phyloP scores from a whole-genome alignment of 2,113 vertebrate species.

The Lophius piscatorius region DNA sequence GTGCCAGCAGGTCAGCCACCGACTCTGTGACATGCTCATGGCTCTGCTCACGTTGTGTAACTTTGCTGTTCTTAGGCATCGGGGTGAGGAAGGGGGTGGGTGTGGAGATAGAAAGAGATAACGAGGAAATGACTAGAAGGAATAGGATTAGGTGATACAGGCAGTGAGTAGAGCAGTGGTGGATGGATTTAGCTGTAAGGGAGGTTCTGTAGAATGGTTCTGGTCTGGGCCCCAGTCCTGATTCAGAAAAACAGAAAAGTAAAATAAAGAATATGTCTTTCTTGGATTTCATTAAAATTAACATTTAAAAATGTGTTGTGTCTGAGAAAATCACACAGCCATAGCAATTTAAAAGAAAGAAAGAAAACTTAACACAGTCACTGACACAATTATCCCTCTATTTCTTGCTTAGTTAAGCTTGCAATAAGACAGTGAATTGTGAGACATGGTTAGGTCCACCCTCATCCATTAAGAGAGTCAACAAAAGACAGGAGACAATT shows the following conservation, averaged over 20 bases:
- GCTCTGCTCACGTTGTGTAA: conserved; percentile 93
- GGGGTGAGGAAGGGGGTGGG: conserved; percentile 38
- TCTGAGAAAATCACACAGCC: not conserved
- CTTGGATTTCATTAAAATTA: not conserved
- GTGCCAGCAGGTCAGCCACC: conserved; percentile 94
- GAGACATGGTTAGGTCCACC: conserved; percentile 26
- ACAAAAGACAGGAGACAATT: conserved; percentile 21
- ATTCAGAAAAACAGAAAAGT: conserved; percentile 19
- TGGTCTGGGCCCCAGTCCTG: conserved; percentile 51
- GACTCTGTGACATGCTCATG: conserved; percentile 96
- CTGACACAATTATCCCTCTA: conserved; percentile 43
- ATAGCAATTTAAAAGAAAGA: too few relatives aligned
- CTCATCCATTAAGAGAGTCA: conserved; percentile 16
- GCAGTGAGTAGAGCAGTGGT: conserved; percentile 6
- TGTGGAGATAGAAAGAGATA: conserved; percentile 30
- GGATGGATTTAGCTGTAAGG: conserved; percentile 2
- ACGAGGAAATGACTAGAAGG: conserved; percentile 1
- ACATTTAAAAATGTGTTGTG: not conserved
- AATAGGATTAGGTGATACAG: conserved; percentile 4
- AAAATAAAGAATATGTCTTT: not conserved
- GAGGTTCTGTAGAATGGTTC: conserved; percentile 18
- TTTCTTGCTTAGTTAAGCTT: conserved; percentile 41
- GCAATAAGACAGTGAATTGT: conserved; percentile 23
- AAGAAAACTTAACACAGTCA: conserved; percentile 30
- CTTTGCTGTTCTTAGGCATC: conserved; percentile 83